These are phyloP conservation scores for Aporophyla nigra DNA, from an alignment of 2,888 invertebrate genomes.

Conservation along the genomic window DNA sequence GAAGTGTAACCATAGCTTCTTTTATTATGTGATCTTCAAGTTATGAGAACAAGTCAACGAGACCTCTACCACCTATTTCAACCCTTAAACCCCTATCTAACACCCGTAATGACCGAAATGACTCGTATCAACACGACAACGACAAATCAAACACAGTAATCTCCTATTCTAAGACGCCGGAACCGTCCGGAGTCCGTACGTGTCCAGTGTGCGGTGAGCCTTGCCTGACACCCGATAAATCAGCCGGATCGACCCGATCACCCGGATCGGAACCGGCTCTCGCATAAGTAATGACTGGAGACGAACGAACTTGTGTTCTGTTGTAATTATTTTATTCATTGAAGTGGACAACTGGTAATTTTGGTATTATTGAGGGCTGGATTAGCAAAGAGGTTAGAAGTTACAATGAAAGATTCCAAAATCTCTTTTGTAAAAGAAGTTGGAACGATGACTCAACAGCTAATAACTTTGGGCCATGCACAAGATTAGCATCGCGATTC, in stretches of 20 bases:
- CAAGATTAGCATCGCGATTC: slow-evolving; percentile 58
- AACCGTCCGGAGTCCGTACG: slow-evolving; percentile 67
- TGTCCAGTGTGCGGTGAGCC: slow-evolving; percentile 63
- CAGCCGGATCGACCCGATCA: slow-evolving; percentile 72
- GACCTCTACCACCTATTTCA: not conserved
- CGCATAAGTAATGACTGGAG: slow-evolving; percentile 67
- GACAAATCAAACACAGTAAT: slow-evolving; percentile 66
- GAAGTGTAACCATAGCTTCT: not conserved
- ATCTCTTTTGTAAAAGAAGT: slow-evolving; percentile 14
- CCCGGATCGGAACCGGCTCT: slow-evolving; percentile 66
- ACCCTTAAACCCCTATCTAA: slow-evolving; percentile 10
- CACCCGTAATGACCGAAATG: slow-evolving; percentile 31
- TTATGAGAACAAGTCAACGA: not conserved
- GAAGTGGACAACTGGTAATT: slow-evolving; percentile 25
- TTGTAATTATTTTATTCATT: slow-evolving; percentile 66
- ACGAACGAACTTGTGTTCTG: slow-evolving; percentile 57
- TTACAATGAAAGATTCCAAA: not conserved
- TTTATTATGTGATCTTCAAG: not conserved
- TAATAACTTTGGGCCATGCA: slow-evolving; percentile 43
- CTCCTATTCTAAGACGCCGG: slow-evolving; percentile 72
- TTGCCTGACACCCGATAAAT: slow-evolving; percentile 80
- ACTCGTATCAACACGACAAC: slow-evolving; percentile 55
- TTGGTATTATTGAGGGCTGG: no score
- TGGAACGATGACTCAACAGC: slow-evolving; percentile 19
- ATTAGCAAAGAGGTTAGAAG: not conserved